Evolutionary conservation across 2,113 vertebrate species (phyloP), one percentile per base, ranked within the genome.

Genomic region (Poecile atricapillus): DNA sequence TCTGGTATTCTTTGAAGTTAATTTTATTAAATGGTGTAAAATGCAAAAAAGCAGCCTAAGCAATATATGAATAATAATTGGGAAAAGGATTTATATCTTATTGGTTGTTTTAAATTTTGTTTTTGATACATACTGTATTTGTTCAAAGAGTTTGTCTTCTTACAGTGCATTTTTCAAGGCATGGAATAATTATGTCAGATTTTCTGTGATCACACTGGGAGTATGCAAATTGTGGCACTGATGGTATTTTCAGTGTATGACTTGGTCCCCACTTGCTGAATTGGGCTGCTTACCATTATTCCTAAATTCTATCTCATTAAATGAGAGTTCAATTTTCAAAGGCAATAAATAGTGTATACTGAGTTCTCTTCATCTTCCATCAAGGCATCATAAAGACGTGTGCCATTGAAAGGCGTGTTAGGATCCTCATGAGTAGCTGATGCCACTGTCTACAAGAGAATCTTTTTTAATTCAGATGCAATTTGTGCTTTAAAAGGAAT

Each of bases 1-100:
- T 78, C 41, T 89, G 23, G 33, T 81, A 46, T 81, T 96, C 56
- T 83, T 94, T 95, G 70, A 91, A 87, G 46, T 69, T 83, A 39
- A 55, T 81, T 78, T 84, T 78, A 82, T 94, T 90, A 84, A 84
- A 67, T 75, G 4, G 11, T 70, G 11, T 69, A 74, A 63, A 80
- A 74, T 74, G 11, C 53, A 39, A 81, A 89, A 87, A 81, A 70
- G 22, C n/a, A 80, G 13, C 39, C 33, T 43, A 91, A 87, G 35
- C 4, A 2, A 75, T 87, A 60, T 59, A 16, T 22, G 22, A 87
- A 83, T 87, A 83, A 70, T 21, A 91, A 65, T 8, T 89, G 28
- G 23, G 30, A n/a, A 91, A 86, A 70, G 11, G 14, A 59, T 59
- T 80, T 96, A 15, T 77, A 76, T 55, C 13, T 82, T 68, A 64